Evolutionary conservation across 2,888 invertebrate species (phyloP).

Genomic region (Exocentrus adspersus): DNA sequence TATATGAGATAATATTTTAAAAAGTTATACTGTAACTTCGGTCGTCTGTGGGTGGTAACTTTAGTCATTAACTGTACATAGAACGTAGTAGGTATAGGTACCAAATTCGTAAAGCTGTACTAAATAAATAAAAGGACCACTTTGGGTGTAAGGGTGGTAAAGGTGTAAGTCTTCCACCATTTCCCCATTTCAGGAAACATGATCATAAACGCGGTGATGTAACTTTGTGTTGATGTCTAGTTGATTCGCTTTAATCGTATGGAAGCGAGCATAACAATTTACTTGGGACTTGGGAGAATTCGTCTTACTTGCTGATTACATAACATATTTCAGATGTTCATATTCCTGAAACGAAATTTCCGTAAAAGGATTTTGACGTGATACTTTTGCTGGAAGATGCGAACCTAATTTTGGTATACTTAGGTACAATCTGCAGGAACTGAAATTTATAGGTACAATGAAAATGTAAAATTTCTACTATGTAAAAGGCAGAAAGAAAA

Average conservation of each 20-base stretch:
- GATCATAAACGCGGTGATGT: slow-evolving; percentile 2
- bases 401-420: no score
- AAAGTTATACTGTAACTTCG: no score
- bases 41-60: no score
- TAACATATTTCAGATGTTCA: slow-evolving; percentile 4
- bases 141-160: no score
- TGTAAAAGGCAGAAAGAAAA: background rate
- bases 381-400: background rate
- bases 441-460: no score
- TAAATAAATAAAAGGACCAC: no score
- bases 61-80: no score
- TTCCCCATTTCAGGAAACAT: background rate
- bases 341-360: background rate
- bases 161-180: background rate
- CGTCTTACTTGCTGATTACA: background rate
- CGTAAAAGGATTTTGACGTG: slow-evolving; percentile 7
- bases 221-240: background rate
- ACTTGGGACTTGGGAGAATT: background rate
- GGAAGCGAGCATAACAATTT: background rate
- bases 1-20: no score
- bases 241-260: background rate
- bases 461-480: no score
- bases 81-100: no score
- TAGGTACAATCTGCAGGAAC: no score
- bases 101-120: no score